Evolutionary conservation across 2,113 vertebrate genomes (phyloP).

Genomic region (Herpetotheres cachinnans): DNA sequence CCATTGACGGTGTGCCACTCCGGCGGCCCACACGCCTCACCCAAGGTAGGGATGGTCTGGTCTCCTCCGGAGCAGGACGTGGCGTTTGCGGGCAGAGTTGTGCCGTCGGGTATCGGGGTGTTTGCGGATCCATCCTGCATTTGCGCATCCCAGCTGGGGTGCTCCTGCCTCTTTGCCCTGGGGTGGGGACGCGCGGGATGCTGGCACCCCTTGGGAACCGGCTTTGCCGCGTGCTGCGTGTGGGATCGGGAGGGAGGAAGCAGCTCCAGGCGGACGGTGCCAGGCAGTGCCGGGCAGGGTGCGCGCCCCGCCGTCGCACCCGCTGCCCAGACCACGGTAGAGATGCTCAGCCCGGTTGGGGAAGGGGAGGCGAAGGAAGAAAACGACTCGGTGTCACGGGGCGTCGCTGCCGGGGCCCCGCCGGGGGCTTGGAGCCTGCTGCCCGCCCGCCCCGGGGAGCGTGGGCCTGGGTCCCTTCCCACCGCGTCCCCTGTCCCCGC

Average conservation of each 20-base stretch:
- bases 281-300: not conserved
- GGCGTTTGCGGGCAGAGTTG: rapidly evolving
- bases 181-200: not conserved
- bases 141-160: not conserved
- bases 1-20: slow-evolving; percentile 80
- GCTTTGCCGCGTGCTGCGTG: not conserved
- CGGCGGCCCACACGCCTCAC: slow-evolving; percentile 82
- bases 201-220: not conserved
- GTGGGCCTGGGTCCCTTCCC: not conserved
- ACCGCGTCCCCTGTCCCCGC: not conserved
- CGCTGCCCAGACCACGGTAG: rapidly evolving
- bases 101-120: rapidly evolving
- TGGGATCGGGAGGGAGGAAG: not conserved
- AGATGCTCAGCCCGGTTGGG: not conserved
- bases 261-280: rapidly evolving
- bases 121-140: not conserved
- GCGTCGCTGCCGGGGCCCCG: not conserved
- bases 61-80: rapidly evolving
- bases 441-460: not conserved
- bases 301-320: no score
- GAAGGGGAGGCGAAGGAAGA: not conserved
- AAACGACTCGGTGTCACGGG: not conserved
- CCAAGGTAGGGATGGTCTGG: slow-evolving; percentile 79
- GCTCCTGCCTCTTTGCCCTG: not conserved
- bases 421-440: not conserved